Percentiles rank a stretch among this genome's conserved stretches.
Evolutionary conservation across 2,888 invertebrate genomes (phyloP).

Genomic region (Agrochola macilenta): DNA sequence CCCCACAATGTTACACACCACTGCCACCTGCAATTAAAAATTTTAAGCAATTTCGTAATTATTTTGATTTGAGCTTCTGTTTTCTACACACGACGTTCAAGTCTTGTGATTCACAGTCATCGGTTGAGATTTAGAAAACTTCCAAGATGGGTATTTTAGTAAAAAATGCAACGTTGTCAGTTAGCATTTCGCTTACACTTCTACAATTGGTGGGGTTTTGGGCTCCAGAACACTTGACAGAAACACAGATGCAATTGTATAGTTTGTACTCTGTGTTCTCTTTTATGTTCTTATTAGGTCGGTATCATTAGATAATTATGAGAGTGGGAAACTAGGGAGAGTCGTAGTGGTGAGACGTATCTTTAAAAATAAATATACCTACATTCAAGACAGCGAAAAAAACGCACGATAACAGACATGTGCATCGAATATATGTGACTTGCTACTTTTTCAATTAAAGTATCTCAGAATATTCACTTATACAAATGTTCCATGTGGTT

Average conservation of each 20-base stretch:
- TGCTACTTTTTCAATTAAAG: neutral
- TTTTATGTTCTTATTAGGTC: conserved; percentile 85
- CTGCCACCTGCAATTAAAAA: conserved; percentile 71
- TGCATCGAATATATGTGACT: neutral
- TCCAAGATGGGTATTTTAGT: conserved; percentile 76
- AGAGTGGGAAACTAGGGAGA: neutral
- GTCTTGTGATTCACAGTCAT: neutral
- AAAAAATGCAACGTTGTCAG: conserved; percentile 77
- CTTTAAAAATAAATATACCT: neutral
- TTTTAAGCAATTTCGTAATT: conserved; percentile 64
- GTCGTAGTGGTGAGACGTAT: neutral
- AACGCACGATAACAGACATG: neutral
- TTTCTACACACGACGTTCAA: conserved; percentile 33
- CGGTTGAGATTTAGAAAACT: neutral
- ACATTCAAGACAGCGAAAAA: no score
- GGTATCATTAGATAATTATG: conserved; percentile 45
- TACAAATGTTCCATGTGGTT: neutral
- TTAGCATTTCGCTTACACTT: conserved; percentile 79
- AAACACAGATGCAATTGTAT: conserved; percentile 71
- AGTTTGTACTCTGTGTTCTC: conserved; percentile 75
- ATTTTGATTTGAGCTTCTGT: conserved; percentile 56
- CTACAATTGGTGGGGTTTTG: conserved; percentile 83
- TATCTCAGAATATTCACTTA: neutral
- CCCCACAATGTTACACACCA: conserved; percentile 64
- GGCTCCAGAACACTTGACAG: conserved; percentile 73